Evolutionary conservation across 2,888 invertebrate species (phyloP).

Genomic region (Conchocele bisecta): DNA sequence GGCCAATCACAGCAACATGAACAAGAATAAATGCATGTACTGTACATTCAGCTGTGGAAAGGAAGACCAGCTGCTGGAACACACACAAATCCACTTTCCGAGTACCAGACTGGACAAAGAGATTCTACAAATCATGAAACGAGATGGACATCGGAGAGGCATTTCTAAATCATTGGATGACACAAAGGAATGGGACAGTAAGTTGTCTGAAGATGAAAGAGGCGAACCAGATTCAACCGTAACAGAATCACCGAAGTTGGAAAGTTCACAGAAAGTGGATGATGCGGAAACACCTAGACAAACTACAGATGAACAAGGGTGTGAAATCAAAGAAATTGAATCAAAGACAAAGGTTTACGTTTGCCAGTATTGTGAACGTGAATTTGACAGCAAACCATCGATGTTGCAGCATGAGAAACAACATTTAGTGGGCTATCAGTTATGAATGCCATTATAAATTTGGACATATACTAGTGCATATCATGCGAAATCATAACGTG

Average conservation of each 20-base stretch:
- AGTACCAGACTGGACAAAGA: constrained; percentile 65
- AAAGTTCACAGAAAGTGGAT: constrained; percentile 1
- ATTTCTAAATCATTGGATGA: constrained; percentile 40
- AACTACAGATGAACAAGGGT: neutral
- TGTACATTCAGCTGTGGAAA: constrained; percentile 73
- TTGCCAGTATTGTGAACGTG: constrained; percentile 77
- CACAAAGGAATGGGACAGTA: constrained; percentile 25
- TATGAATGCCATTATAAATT: no score
- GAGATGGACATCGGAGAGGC: constrained; percentile 46
- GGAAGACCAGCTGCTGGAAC: constrained; percentile 64
- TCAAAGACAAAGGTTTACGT: constrained; percentile 71
- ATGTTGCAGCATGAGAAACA: constrained; percentile 77
- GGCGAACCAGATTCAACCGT: constrained; percentile 66
- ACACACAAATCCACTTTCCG: constrained; percentile 75
- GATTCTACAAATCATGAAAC: constrained; percentile 50
- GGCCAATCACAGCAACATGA: constrained; percentile 63
- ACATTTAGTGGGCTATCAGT: constrained; percentile 66
- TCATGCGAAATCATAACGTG: no score
- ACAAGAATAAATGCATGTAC: constrained; percentile 69
- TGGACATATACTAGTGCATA: no score
- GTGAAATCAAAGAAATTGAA: constrained; percentile 47
- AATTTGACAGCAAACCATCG: constrained; percentile 71
- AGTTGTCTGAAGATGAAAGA: constrained; percentile 16
- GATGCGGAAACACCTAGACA: constrained; percentile 19
- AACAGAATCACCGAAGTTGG: constrained; percentile 31